phyloP scores from a whole-genome alignment of 2,113 vertebrate species.

The Chlorodrepanis virens region DNA sequence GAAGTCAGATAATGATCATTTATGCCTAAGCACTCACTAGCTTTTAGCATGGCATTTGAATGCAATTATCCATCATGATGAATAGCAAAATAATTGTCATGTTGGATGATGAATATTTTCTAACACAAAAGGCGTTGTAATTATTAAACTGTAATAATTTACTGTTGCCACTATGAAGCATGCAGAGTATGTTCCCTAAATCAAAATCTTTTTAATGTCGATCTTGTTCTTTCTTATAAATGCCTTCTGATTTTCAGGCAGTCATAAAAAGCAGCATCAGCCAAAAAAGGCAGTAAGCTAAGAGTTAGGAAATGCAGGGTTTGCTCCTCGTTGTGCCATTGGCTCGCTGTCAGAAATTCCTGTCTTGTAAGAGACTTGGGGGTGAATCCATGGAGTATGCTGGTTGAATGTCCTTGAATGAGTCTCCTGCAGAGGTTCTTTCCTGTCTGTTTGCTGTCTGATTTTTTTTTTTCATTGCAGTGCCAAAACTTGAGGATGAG shows the following conservation, averaged over 20 bases:
- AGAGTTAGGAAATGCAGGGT: not conserved
- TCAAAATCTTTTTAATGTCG: not conserved
- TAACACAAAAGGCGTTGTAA: slow-evolving; percentile 9
- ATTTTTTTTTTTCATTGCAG: not conserved
- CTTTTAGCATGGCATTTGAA: slow-evolving; percentile 7
- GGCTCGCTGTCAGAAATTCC: not conserved
- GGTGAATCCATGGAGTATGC: not conserved
- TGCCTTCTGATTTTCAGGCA: not conserved
- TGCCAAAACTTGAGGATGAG: not conserved
- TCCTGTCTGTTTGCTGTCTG: not conserved
- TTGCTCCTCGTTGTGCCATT: not conserved
- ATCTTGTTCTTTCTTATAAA: not conserved
- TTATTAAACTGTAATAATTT: slow-evolving; percentile 30
- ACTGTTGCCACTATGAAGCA: not conserved
- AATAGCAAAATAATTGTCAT: slow-evolving; percentile 4
- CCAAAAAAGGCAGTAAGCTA: not conserved
- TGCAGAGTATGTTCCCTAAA: not conserved
- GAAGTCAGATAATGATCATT: slow-evolving; percentile 8
- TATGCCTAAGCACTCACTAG: not conserved
- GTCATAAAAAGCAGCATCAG: not conserved
- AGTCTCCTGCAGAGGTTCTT: not conserved
- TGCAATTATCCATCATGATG: slow-evolving; percentile 4
- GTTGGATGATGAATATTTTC: slow-evolving; percentile 1
- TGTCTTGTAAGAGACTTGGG: not conserved
- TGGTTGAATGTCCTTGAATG: not conserved